phyloP scores from a whole-genome alignment of 2,797 vertebrate species.

The Gambelia wislizenii region DNA sequence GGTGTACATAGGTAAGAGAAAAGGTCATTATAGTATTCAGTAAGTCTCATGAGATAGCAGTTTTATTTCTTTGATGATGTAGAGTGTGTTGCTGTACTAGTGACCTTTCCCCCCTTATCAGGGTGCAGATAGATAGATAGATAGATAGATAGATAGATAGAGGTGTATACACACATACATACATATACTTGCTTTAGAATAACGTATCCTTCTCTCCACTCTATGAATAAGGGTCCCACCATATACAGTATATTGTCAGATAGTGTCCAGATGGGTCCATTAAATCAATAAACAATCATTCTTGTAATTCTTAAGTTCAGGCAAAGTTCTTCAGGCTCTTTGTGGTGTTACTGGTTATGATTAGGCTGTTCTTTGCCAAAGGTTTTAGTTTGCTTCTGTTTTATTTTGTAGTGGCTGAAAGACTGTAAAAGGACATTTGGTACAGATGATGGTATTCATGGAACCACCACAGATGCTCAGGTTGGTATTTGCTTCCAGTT shows the following conservation, averaged over 20 bases:
- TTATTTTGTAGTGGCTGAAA: constrained; percentile 90
- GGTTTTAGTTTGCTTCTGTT: constrained; percentile 34
- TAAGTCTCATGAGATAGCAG: constrained; percentile 42
- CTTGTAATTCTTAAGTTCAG: not conserved
- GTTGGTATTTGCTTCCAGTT: constrained; percentile 76
- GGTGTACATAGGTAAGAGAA: constrained; percentile 73
- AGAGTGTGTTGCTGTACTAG: not conserved
- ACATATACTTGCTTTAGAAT: not conserved
- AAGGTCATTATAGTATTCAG: constrained; percentile 71
- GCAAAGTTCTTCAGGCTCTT: not conserved
- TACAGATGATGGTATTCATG: constrained; percentile 86
- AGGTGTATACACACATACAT: too few species aligned
- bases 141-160: too few species aligned
- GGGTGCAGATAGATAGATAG: too few species aligned
- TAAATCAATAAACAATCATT: constrained; percentile 19
- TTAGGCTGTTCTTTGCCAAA: constrained; percentile 5
- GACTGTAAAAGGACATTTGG: constrained; percentile 97
- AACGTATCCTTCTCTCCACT: not conserved
- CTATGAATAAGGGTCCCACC: not conserved
- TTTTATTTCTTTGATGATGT: not conserved
- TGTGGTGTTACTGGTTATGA: not conserved
- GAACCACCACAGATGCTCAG: constrained; percentile 87
- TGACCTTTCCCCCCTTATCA: constrained; percentile 1
- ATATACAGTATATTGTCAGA: not conserved
- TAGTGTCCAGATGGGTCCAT: not conserved